Conservation (phyloP, 2,888 invertebrate species). For the Noctua pronuba region DNA sequence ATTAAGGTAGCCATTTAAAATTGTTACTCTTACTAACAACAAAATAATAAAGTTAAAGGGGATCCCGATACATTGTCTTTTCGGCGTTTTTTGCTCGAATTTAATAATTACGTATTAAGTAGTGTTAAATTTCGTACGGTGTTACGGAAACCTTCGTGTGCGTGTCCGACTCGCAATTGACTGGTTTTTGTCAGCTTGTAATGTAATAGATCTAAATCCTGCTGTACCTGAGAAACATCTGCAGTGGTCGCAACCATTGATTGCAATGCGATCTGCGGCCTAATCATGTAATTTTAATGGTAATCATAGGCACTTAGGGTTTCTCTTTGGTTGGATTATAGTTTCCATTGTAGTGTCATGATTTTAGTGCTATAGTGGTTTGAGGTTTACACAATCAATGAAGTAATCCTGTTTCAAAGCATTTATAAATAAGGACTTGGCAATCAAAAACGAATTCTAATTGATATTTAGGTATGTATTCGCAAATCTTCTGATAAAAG, state of each 20-base stretch:
- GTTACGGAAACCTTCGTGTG: too few species aligned
- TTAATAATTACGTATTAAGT: background rate
- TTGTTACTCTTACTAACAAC: background rate
- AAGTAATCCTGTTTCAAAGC: slow-evolving; percentile 16
- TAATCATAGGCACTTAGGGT: slow-evolving; percentile 52
- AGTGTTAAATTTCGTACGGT: too few species aligned
- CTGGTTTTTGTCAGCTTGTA: slow-evolving; percentile 4
- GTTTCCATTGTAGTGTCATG: slow-evolving; percentile 41
- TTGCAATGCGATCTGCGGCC: slow-evolving; percentile 44
- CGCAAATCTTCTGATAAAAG: background rate
- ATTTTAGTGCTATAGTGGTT: slow-evolving; percentile 30
- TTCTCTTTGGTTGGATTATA: slow-evolving; percentile 46
- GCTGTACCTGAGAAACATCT: slow-evolving; percentile 39
- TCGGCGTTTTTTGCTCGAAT: background rate
- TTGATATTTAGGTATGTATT: background rate
- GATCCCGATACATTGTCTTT: background rate
- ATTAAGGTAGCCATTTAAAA: background rate
- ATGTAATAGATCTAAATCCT: slow-evolving; percentile 22
- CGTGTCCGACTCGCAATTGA: background rate
- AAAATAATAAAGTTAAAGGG: background rate
- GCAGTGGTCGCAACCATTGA: slow-evolving; percentile 44
- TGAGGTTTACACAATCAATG: slow-evolving; percentile 21
- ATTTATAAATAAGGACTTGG: background rate
- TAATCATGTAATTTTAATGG: slow-evolving; percentile 56
- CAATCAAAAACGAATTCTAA: background rate